Evolutionary conservation across 2,888 invertebrate genomes (phyloP).

Genomic region (Trissonchulus sp.): DNA sequence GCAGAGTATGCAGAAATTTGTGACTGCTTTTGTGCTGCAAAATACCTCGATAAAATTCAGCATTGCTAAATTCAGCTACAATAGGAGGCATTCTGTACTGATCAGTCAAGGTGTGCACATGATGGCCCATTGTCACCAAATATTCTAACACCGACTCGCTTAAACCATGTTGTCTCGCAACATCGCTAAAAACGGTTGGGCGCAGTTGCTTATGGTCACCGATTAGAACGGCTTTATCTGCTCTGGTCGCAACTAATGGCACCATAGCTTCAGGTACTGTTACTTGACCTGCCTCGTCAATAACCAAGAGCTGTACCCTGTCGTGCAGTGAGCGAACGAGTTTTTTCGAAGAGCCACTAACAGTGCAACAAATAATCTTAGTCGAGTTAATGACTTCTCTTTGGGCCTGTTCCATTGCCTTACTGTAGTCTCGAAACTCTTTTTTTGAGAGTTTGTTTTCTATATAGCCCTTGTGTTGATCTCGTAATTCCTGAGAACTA

Average conservation of each 20-base stretch:
- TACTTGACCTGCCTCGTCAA: conserved; percentile 6
- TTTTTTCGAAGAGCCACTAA: neutral
- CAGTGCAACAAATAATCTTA: conserved; percentile 5
- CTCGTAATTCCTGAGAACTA: neutral
- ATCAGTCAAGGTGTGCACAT: neutral
- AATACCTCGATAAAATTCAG: neutral
- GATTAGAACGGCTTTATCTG: neutral
- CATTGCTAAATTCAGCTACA: neutral
- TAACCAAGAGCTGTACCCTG: neutral
- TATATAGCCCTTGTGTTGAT: neutral
- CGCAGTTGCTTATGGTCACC: conserved; percentile 10
- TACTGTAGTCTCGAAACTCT: neutral
- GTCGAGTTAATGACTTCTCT: neutral
- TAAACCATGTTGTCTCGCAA: neutral
- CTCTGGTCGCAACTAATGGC: neutral
- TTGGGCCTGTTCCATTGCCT: neutral
- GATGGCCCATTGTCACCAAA: neutral
- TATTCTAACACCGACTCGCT: neutral
- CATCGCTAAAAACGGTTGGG: neutral
- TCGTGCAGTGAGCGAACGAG: neutral
- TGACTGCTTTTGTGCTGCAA: neutral
- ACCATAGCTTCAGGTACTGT: conserved; percentile 3
- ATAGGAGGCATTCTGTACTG: conserved; percentile 2
- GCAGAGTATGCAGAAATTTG: conserved; percentile 13
- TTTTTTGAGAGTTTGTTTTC: neutral